These are phyloP conservation scores for Diadema setosum DNA, from an alignment of 35 echinoderm and acorn worm genomes.

Conservation along the genomic window DNA sequence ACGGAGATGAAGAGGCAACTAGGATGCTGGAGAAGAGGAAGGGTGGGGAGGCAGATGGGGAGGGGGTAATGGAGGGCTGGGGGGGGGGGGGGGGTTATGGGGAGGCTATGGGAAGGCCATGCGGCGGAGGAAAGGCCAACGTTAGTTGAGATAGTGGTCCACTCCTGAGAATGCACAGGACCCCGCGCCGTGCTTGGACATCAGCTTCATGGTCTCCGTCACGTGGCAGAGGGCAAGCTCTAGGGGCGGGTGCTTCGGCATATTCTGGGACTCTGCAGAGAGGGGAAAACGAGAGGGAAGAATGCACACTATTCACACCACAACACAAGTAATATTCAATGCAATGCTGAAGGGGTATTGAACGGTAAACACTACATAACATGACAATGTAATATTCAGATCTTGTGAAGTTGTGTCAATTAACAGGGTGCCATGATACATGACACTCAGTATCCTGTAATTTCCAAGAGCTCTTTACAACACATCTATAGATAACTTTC, in stretches of 20 bases:
- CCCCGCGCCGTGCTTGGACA: slow-evolving; percentile 95
- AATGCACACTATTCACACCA: too few species aligned
- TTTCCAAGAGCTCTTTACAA: too few species aligned
- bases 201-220: slow-evolving; percentile 85
- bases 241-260: slow-evolving; percentile 88
- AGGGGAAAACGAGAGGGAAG: not conserved
- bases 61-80: not conserved
- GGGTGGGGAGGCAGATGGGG: not conserved
- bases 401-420: too few species aligned
- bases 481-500: too few species aligned
- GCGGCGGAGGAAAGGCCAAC: not conserved
- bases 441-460: too few species aligned
- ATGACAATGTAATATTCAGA: too few species aligned
- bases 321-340: too few species aligned
- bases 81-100: not conserved
- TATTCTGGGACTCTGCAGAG: slow-evolving; percentile 77
- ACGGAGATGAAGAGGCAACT: not conserved
- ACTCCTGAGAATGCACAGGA: slow-evolving; percentile 96
- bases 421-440: too few species aligned
- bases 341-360: too few species aligned
- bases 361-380: too few species aligned
- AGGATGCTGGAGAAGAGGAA: not conserved
- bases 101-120: not conserved
- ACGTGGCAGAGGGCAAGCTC: slow-evolving; percentile 90
- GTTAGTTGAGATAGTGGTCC: slow-evolving; percentile 78